Base-by-base conservation (phyloP, 2,888 invertebrate genomes). In the Sicus ferrugineus region DNA sequence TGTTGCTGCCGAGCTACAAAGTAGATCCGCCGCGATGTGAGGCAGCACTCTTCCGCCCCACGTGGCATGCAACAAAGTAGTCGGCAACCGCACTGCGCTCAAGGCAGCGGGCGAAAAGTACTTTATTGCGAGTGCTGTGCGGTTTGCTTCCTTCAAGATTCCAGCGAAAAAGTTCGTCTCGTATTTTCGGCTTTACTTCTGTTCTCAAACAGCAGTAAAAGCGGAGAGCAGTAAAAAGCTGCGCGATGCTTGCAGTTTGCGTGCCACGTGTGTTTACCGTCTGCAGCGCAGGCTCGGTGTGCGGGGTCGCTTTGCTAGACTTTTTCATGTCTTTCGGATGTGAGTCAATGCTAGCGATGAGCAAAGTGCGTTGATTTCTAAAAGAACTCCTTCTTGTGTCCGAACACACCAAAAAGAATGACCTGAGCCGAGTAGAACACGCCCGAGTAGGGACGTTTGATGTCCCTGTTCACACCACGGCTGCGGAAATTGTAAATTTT, bases 101-200 rank as follows among this genome's bases (percentile, higher is more conserved):
- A 14, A 38, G 21, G 38, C 19, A 23, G 34, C 28, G n/a, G 19
- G 54, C 38, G n/a, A 46, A 46, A 46, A 58, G 21, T 65, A 52
- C 62, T 50, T 48, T 64, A 48, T 28, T 64, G 31, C 50, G 48
- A 30, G 21, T 48, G 42, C 21, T 6, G 34, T 58, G 58, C 19
- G 46, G 48, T 48, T 67, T 59, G 62, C 61, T 70, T 58, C 31
- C 46, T 64, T 38, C 46, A 50, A 52, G 64, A 70, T 62, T 65
- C 52, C 59, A 70, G 67, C 61, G 61, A 52, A 67, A 69, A 67
- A 72, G 67, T 69, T 70, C 30, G 46, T 56, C 69, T 68, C 59
- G 50, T 34, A 69, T 66, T 66, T 67, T 58, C 54, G 16, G 5
- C 48, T 61, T 21, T 46, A 23, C 34, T 54, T 9, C 28, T 54